phyloP scores from a whole-genome alignment of 2,113 vertebrate genomes.

The Arizona elegans region DNA sequence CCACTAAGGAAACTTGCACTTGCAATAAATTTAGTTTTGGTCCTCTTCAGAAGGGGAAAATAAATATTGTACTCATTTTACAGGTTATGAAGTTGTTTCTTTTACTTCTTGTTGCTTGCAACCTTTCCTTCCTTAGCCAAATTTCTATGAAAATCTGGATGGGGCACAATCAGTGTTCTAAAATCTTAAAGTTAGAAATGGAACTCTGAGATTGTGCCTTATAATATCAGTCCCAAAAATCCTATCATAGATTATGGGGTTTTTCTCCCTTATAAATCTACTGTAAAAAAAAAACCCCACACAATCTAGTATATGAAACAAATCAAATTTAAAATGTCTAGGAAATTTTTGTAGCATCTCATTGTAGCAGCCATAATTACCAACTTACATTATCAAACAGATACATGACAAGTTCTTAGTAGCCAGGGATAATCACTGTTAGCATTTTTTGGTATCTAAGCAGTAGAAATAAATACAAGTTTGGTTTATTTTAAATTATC shows the following conservation, averaged over 20 bases:
- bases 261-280: not conserved
- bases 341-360: slow-evolving; percentile 15
- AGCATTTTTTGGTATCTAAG: slow-evolving; percentile 34
- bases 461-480: slow-evolving; percentile 58
- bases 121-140: not conserved
- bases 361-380: slow-evolving; percentile 42
- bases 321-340: slow-evolving; percentile 39
- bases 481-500: slow-evolving; percentile 56
- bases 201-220: not conserved
- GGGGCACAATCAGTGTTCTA: not conserved
- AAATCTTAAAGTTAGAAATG: not conserved
- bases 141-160: not conserved
- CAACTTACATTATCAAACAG: slow-evolving; percentile 46
- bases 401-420: slow-evolving; percentile 38
- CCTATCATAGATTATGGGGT: not conserved
- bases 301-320: slow-evolving; percentile 31
- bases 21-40: no score
- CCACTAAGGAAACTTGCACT: no score
- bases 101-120: not conserved
- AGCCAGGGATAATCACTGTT: slow-evolving; percentile 60
- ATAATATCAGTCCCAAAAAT: not conserved
- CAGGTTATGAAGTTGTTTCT: no score
- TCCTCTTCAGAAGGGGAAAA: no score
- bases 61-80: no score
- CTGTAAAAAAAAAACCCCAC: slow-evolving; percentile 25